Base-by-base conservation (phyloP, 2,797 vertebrate genomes). In the Sorex maritimensis region DNA sequence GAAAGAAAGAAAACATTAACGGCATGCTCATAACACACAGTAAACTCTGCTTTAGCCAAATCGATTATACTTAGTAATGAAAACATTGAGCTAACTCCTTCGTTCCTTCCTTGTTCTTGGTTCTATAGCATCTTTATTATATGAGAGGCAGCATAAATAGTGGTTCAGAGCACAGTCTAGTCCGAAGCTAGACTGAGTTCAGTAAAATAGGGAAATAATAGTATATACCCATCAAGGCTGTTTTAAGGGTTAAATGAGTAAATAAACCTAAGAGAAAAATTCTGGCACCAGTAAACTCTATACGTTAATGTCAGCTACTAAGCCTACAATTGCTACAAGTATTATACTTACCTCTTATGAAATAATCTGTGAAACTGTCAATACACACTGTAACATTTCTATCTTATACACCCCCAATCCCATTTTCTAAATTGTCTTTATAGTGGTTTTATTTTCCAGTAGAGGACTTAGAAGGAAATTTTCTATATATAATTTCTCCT, bases 1-100 rank as follows among this genome's bases (percentile, higher is more conserved):
- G 97, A 77, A 93, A 92, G 97, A 91, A 96, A 61, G 17, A 77
- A 93, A 92, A 97, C 97, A 98, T 98, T 98, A 98, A 98, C 97
- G 96, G 91, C 95, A 98, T 95, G 98, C 82, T 96, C 91, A 97
- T 63, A 95, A 93, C 91, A 97, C 82, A 96, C 92, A 97, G 85
- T 2, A 11, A 81, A 77, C 94, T 93, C 38, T 92, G 82, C 82
- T 94, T 93, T 97, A 97, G 96, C 3, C 91, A 97, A 88, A 95
- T 90, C 0, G 81, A 79, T 88, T 79, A 84, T 44, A 86, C 26
- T 55, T 85, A 86, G 79, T 79, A 92, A 81, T 84, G 86, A 90
- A 69, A 72, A 52, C 65, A 80, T n/a, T 38, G 12, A 72, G 49
- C 28, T 49, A 86, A 52, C 19, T 24, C 58, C 28, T 65, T 34